Percentiles rank a stretch among this genome's conserved stretches.
phyloP scores from a whole-genome alignment of 2,888 invertebrate species.

The Cecidostiba fungosa region DNA sequence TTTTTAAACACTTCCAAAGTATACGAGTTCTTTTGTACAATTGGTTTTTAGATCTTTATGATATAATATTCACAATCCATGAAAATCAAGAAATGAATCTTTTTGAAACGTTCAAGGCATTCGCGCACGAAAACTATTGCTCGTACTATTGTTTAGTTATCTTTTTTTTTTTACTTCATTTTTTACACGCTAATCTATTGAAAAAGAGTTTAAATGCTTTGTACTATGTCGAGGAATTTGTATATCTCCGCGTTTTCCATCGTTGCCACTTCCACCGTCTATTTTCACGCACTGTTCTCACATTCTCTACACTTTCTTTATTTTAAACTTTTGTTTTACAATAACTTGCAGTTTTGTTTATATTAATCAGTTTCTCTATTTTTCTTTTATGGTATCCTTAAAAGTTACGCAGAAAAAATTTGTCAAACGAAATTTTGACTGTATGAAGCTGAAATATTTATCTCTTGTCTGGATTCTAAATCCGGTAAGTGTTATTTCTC shows the following conservation, averaged over 20 bases:
- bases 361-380: neutral
- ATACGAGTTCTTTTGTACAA: conserved; percentile 33
- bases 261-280: conserved; percentile 61
- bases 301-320: conserved; percentile 34
- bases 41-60: conserved; percentile 2
- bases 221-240: conserved; percentile 80
- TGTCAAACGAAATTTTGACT: neutral
- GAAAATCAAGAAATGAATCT: conserved; percentile 18
- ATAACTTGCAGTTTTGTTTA: neutral
- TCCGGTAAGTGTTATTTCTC: conserved; percentile 10
- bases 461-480: neutral
- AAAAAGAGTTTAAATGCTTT: conserved; percentile 78
- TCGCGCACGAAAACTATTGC: conserved; percentile 63
- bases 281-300: conserved; percentile 54
- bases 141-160: conserved; percentile 68
- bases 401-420: conserved; percentile 17
- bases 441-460: neutral
- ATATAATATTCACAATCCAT: conserved; percentile 12
- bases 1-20: neutral
- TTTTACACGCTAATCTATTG: conserved; percentile 72
- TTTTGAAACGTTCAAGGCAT: conserved; percentile 62
- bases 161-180: conserved; percentile 67
- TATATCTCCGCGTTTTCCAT: conserved; percentile 72
- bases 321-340: conserved; percentile 30
- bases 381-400: neutral